Base-by-base conservation (phyloP, 2,888 invertebrate genomes). In the Nezara viridula region DNA sequence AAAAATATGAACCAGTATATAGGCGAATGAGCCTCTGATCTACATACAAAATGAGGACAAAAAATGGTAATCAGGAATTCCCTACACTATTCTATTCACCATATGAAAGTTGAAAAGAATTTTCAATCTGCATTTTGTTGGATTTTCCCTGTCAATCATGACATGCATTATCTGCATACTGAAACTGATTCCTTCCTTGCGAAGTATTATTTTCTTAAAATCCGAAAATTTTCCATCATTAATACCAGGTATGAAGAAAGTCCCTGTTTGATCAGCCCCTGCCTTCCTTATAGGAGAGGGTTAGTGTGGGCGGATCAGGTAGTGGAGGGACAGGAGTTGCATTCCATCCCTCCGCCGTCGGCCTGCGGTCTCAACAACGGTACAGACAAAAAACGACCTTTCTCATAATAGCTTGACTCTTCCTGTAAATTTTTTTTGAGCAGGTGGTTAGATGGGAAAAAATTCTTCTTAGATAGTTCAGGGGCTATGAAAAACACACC, bases 351-450 rank as follows among this genome's bases (percentile, higher is more conserved):
- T 16, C n/a, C 44, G n/a, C 4, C 44, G 81, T 1, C 10, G 44
- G 14, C 24, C 81, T 44, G 81, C 44, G 44, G 81, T 47, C 81
- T 44, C n/a, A 44, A 44, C 81, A 44, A 44, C 44, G 44, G 81
- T 12, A 12, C 44, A 12, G 12, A 81, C 81, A 81, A 81, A 81
- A 81, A 81, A 81, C 44, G 44, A n/a, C 81, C 81, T 81, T 47
- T 81, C 81, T 81, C 44, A 44, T 81, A 81, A 81, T 81, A 81
- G 81, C 19, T 77, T 14, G n/a, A 10, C 81, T 81, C 81, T 81
- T 81, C 81, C 81, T 40, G 81, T 40, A 81, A 44, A 44, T 81
- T 81, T 81, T 55, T 81, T 81, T 81, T 12, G 44, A 81, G n/a
- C 60, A 40, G 44, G 81, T 47, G 81, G 81, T 81, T n/a, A 47